Evolutionary conservation across 2,888 invertebrate species (phyloP), one percentile per base, ranked within the genome.

Genomic region (Synergus laeviventris): DNA sequence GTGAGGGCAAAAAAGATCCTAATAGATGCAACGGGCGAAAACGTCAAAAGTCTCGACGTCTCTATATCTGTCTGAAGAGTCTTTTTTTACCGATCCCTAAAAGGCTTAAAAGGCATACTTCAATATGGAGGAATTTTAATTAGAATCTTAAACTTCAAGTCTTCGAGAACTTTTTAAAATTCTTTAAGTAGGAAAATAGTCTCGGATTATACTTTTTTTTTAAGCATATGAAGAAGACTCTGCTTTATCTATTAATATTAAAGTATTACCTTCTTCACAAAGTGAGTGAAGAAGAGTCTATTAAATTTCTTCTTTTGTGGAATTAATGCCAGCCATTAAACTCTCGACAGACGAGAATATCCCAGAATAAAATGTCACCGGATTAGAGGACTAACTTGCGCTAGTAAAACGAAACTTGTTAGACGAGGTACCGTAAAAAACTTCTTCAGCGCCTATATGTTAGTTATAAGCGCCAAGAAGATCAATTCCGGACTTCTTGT

Each of bases 1-100:
- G 60, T 31, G 54, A 54, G 18, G 21, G 16, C 24, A 64, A 64
- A 64, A 64, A 64, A 64, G n/a, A 39, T 39, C 18, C 54, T 76
- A 70, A 60, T 83, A 78, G 76, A 78, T 39, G 74, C 64, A 66
- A 62, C 77, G 74, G 49, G 59, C 42, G 61, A 73, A 77, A 78
- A 75, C 77, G 81, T 83, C 83, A 84, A 84, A 79, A 74, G 16
- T 74, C 60, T 73, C 56, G 81, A 83, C 81, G 76, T 84, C 83
- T 84, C 81, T 82, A 82, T 82, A 82, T 82, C 84, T 76, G 79
- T 79, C 82, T 75, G 77, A 60, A 39, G n/a, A 21, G 62, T 74
- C 39, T 62, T 70, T 75, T 74, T 76, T 74, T 73, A 60, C 18
- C 56, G 31, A 21, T 38, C 77, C 60, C 78, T 76, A 42, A 64